A percentile compares a stretch with the other conserved stretches of the same genome.
Evolutionary conservation across 2,888 invertebrate genomes (phyloP).

Genomic region (Linnaemya tessellans): DNA sequence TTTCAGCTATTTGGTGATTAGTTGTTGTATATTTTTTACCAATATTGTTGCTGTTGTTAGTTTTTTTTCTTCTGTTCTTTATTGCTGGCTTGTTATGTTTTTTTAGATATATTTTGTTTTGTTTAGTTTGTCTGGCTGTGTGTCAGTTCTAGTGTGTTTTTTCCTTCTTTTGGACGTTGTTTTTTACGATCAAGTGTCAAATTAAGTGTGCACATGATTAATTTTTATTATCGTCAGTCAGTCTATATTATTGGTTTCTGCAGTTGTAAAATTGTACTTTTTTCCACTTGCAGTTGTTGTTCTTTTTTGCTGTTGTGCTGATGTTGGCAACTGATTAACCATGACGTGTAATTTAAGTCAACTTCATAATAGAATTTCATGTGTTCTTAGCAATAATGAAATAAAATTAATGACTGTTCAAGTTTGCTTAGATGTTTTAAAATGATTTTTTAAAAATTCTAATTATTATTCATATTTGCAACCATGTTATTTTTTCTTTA

Average conservation of each 20-base stretch:
- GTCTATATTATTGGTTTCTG: slow-evolving; percentile 62
- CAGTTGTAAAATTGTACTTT: slow-evolving; percentile 59
- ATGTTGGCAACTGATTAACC: slow-evolving; percentile 69
- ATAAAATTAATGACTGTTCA: slow-evolving; percentile 48
- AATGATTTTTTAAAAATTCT: slow-evolving; percentile 31
- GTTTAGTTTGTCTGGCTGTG: slow-evolving; percentile 36
- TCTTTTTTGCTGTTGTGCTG: slow-evolving; percentile 21
- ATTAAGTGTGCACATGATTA: slow-evolving; percentile 73
- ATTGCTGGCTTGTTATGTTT: slow-evolving; percentile 32
- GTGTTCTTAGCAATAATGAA: slow-evolving; percentile 45
- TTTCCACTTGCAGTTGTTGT: slow-evolving; percentile 21
- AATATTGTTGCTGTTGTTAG: not conserved
- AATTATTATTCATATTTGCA: slow-evolving; percentile 28
- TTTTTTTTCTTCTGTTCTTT: slow-evolving; percentile 20
- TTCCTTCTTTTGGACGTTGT: slow-evolving; percentile 24
- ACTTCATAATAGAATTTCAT: slow-evolving; percentile 64
- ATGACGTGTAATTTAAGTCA: slow-evolving; percentile 68
- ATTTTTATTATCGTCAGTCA: slow-evolving; percentile 71
- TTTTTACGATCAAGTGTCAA: slow-evolving; percentile 72
- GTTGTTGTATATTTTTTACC: slow-evolving; percentile 49
- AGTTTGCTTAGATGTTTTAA: slow-evolving; percentile 36
- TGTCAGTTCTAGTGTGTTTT: slow-evolving; percentile 30
- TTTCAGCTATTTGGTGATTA: slow-evolving; percentile 71
- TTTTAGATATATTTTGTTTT: not conserved
- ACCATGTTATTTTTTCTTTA: not conserved